Conservation (phyloP, 2,113 vertebrate species). For the Onychostoma macrolepis region DNA sequence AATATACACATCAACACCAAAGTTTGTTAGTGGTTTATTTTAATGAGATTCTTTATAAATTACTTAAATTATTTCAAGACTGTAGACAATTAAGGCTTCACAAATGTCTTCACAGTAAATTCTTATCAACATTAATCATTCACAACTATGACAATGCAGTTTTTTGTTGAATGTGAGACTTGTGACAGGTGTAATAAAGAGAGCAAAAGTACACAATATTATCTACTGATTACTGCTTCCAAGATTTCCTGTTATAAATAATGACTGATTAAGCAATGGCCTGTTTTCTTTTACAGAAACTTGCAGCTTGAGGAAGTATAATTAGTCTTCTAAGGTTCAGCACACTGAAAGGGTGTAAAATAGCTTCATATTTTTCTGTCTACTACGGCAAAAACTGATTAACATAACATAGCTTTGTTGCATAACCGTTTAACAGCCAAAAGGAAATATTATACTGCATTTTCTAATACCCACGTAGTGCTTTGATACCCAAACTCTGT, state of each 20-base stretch:
- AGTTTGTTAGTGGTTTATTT: background rate
- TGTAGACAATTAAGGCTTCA: background rate
- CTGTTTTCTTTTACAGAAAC: background rate
- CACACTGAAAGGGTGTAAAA: background rate
- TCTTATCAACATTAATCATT: background rate
- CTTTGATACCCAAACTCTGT: background rate
- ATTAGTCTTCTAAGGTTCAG: background rate
- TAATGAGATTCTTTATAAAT: background rate
- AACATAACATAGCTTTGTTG: background rate
- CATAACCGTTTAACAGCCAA: background rate
- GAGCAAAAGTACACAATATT: background rate
- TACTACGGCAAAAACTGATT: background rate
- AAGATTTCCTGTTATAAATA: background rate
- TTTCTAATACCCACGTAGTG: background rate
- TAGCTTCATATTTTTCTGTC: conserved; percentile 4
- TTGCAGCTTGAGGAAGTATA: background rate
- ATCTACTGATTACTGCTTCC: background rate
- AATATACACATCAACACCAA: background rate
- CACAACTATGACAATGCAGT: background rate
- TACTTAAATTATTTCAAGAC: background rate
- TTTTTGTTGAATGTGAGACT: background rate
- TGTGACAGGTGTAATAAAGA: background rate
- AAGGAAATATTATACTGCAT: background rate
- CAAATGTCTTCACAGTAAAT: background rate
- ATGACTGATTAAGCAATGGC: background rate